A percentile compares a stretch with the other conserved stretches of the same genome.
Evolutionary conservation across 2,888 invertebrate species (phyloP).

Genomic region (Agonopterix heracliana): DNA sequence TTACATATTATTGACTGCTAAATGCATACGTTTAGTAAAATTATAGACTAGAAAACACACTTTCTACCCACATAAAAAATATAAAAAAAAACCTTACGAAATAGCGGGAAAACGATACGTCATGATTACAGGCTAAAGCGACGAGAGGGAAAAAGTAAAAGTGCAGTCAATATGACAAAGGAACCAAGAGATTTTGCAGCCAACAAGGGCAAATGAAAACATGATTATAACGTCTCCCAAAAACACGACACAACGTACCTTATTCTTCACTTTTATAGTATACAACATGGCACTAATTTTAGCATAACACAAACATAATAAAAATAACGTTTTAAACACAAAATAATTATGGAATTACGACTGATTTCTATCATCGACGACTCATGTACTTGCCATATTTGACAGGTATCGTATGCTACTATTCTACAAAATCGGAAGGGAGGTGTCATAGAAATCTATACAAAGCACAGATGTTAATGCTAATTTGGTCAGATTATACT

Average conservation of each 20-base stretch:
- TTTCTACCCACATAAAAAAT: conserved; percentile 1
- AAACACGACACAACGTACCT: conserved; percentile 32
- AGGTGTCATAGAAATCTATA: not conserved
- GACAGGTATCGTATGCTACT: conserved; percentile 32
- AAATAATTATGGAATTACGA: conserved; percentile 51
- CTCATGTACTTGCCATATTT: conserved; percentile 34
- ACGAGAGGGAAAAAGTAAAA: conserved; percentile 60
- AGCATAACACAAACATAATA: conserved; percentile 40
- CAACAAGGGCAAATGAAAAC: conserved; percentile 66
- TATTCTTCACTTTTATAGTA: conserved; percentile 29
- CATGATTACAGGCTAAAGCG: conserved; percentile 19
- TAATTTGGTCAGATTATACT: conserved; percentile 56
- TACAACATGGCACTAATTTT: conserved; percentile 48
- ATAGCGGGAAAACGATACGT: conserved; percentile 39
- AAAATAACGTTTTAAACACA: conserved; percentile 45
- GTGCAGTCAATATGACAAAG: conserved; percentile 61
- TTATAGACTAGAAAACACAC: conserved; percentile 1
- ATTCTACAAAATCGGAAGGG: conserved; percentile 35
- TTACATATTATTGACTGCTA: conserved; percentile 31
- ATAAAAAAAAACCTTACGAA: conserved; percentile 27
- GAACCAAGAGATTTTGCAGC: conserved; percentile 63
- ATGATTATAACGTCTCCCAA: conserved; percentile 41
- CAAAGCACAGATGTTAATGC: conserved; percentile 15
- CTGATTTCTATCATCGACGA: conserved; percentile 44
- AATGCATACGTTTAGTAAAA: conserved; percentile 11